Evolutionary conservation across 2,888 invertebrate genomes (phyloP).

Genomic region (Exephanes ischioxanthus): DNA sequence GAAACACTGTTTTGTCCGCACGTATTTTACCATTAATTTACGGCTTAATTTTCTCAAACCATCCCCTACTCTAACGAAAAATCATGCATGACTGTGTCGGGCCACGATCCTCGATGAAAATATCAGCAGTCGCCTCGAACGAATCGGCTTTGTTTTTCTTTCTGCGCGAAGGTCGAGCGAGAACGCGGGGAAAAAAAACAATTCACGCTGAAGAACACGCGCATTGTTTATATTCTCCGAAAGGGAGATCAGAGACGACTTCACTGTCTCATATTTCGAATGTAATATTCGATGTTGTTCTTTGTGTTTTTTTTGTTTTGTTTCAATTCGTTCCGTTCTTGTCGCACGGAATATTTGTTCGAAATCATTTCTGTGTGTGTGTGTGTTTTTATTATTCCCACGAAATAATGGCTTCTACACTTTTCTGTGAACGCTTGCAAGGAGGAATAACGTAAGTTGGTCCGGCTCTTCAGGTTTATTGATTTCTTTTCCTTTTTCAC

Average conservation of each 20-base stretch:
- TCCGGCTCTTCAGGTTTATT: neutral
- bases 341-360: no score
- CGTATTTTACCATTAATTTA: neutral
- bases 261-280: constrained; percentile 15
- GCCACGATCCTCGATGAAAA: neutral
- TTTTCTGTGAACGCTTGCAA: constrained; percentile 22
- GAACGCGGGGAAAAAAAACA: constrained; percentile 22
- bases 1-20: neutral
- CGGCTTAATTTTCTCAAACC: neutral
- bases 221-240: constrained; percentile 17
- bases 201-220: neutral
- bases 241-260: neutral
- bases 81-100: neutral
- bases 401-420: neutral
- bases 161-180: constrained; percentile 30
- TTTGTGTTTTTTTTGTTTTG: neutral
- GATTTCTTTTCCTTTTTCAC: neutral
- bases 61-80: neutral
- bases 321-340: no score
- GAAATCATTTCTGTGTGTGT: no score
- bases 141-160: neutral
- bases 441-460: constrained; percentile 62
- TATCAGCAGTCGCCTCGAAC: neutral
- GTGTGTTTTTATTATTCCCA: neutral
- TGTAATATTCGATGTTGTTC: neutral